phyloP scores from a whole-genome alignment of 2,797 vertebrate genomes.

The Gallirallus australis region DNA sequence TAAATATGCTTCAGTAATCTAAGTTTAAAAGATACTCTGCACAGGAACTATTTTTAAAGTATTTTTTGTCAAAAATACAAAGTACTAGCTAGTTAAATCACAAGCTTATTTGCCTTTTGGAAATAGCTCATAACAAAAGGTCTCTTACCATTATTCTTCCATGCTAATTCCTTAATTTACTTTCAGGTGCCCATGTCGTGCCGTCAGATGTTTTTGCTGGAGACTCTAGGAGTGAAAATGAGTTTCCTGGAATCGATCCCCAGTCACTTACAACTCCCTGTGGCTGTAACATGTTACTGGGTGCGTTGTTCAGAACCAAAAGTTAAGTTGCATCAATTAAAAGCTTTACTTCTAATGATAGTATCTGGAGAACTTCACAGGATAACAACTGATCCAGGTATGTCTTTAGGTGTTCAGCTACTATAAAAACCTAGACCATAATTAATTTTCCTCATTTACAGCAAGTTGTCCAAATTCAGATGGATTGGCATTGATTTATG shows the following conservation, averaged over 20 bases:
- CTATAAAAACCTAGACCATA: not conserved
- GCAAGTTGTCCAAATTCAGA: not conserved
- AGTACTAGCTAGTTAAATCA: not conserved
- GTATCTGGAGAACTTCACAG: slow-evolving; percentile 85
- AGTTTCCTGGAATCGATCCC: slow-evolving; percentile 78
- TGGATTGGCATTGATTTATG: not conserved
- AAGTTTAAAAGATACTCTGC: too few relatives aligned
- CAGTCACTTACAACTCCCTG: slow-evolving; percentile 79
- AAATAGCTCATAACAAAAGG: not conserved
- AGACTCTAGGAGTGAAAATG: slow-evolving; percentile 82
- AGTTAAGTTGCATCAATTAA: slow-evolving; percentile 80
- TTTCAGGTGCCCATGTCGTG: slow-evolving; percentile 79
- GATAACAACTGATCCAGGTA: slow-evolving; percentile 66
- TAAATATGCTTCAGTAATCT: not conserved
- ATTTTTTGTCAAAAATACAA: not conserved
- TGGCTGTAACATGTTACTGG: slow-evolving; percentile 89
- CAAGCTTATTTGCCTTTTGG: not conserved
- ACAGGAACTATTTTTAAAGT: too few relatives aligned
- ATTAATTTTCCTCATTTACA: rapidly evolving
- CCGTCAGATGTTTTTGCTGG: slow-evolving; percentile 81
- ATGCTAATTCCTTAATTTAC: not conserved
- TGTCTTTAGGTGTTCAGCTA: not conserved
- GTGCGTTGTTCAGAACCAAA: slow-evolving; percentile 75
- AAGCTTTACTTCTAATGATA: slow-evolving; percentile 87
- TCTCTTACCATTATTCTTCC: not conserved